Evolutionary conservation across 2,797 vertebrate species (phyloP), one percentile per base, ranked within the genome.

Genomic region (Podargus strigoides): DNA sequence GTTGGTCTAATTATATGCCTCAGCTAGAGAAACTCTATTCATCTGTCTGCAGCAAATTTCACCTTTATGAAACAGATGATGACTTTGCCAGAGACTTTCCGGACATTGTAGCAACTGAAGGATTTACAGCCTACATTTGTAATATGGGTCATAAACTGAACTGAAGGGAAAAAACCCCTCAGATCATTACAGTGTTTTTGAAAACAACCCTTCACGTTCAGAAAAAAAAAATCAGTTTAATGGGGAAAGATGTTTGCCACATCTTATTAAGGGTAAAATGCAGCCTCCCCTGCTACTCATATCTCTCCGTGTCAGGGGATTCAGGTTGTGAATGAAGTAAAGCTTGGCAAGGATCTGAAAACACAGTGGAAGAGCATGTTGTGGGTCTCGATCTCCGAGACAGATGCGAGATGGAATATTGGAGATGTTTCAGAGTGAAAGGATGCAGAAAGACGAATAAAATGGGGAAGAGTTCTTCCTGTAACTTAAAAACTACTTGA

Each of bases 81-180:
- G 90, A 91, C 83, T 95, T 96, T 82, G 87, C 93, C 95, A 96
- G 95, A 95, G 87, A 79, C 34, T 90, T 95, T 90, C 90, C 95
- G 91, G 85, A 90, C 85, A 86, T 41, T 75, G 82, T 84, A 86
- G 72, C 47, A 90, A 73, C 62, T 37, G 55, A 78, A 90, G 50
- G 39, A 58, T 95, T 96, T 94, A 93, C 46, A 94, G 62, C 69
- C 69, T 34, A 46, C 34, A 34, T 94, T 95, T 85, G 66, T 94
- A 96, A 83, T 68, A 62, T 26, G 46, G 87, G 85, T 80, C 87
- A 93, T 93, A 94, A 95, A 93, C 30, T 55, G 60, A 93, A 94
- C 3, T 49, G 58, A 85, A 85, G 49, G 11, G 3, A 39, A 37
- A 47, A 5, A 2, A 19, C 28, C 30, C 30, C 53, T 60, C 60